Evolutionary conservation across 2,113 vertebrate genomes (phyloP), one percentile per base, ranked within the genome.

Genomic region (Laticauda laticaudata): DNA sequence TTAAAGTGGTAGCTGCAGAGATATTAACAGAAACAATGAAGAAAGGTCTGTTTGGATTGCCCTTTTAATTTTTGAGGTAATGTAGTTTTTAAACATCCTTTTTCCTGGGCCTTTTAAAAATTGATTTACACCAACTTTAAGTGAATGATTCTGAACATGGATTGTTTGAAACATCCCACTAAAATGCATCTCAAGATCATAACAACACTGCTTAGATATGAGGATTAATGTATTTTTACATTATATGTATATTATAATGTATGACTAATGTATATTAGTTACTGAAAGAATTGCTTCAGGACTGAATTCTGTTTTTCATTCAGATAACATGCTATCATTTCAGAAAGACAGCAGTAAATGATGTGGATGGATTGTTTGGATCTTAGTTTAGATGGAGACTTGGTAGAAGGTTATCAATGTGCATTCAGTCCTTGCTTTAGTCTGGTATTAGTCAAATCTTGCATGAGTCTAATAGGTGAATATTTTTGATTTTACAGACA

Each of bases 401-500:
- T 48, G 26, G 2, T 11, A 59, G 51, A 59, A 92, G 12, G 4
- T 92, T 57, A 75, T 14, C 64, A 90, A 20, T 48, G n/a, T 57
- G 29, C 9, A 9, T 57, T 45, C n/a, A 64, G 21, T 59, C 45
- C 45, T 61, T 81, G 54, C 39, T 53, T 59, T 8, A 9, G 4
- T 51, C 48, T 34, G 5, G 54, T 45, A 23, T 5, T 24, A 55
- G 5, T 34, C 43, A 54, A 89, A 57, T 10, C 34, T 81, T 43
- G 88, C 45, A 39, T 5, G 29, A 55, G 20, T 34, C 53, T 61
- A 89, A 57, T 3, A 0, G 34, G 15, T 56, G 21, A 45, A 20
- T 12, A 2, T 45, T 94, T 86, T 61, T 96, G 95, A 15, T 51
- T 92, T 75, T 18, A 86, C 97, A 99, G 99, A 99, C 97, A 98